Conservation (phyloP, 2,888 invertebrate genomes). For the Caenorhabditis afra region DNA sequence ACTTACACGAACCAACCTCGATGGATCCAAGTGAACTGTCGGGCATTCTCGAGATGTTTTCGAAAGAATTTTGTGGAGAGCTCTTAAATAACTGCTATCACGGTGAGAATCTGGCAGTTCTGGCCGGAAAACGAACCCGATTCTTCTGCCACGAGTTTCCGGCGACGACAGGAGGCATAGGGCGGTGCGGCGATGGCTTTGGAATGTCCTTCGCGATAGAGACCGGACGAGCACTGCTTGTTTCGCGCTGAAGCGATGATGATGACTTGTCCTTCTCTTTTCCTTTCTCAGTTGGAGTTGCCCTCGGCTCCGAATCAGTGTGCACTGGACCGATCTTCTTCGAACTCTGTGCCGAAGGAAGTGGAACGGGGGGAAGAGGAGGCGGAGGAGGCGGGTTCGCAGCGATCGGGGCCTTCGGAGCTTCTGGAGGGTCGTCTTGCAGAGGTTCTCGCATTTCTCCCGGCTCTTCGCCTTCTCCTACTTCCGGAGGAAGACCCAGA, state of each 20-base stretch:
- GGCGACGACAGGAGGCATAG: constrained; percentile 22
- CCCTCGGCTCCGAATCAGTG: not conserved
- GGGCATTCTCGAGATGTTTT: constrained; percentile 25
- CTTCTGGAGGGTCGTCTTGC: constrained; percentile 4
- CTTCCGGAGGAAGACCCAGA: constrained; percentile 15
- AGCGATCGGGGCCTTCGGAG: constrained; percentile 5
- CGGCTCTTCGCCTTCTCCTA: not conserved
- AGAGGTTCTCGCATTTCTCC: constrained; percentile 3
- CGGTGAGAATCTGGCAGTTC: not conserved
- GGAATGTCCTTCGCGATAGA: constrained; percentile 33
- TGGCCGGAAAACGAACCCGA: constrained; percentile 1
- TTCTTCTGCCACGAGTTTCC: constrained; percentile 10
- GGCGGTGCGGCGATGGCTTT: constrained; percentile 11
- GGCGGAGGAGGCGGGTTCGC: constrained; percentile 16
- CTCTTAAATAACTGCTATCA: constrained; percentile 20
- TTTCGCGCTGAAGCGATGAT: no score
- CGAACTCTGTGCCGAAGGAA: not conserved
- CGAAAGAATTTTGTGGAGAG: constrained; percentile 24
- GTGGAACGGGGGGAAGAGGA: not conserved
- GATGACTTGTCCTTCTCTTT: not conserved
- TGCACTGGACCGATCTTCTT: constrained; percentile 5
- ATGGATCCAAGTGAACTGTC: constrained; percentile 36
- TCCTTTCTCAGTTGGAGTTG: not conserved
- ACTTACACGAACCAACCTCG: constrained; percentile 39
- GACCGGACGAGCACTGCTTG: constrained; percentile 6